Conservation (phyloP, 2,113 vertebrate species). For the Thinocorus orbignyianus region DNA sequence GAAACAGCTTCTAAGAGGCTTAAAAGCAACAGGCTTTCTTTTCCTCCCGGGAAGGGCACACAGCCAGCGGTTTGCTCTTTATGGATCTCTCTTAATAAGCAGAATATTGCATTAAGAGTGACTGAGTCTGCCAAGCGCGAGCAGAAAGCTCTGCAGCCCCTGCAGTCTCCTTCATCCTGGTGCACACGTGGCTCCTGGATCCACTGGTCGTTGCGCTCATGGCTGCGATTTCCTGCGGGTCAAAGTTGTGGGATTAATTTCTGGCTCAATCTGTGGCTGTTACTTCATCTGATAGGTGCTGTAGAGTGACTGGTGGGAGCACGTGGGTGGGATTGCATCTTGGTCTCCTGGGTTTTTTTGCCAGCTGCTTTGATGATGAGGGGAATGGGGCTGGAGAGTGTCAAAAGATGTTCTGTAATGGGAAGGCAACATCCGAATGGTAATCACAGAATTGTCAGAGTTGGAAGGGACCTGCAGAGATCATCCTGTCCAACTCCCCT, state of each 20-base stretch:
- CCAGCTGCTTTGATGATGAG: background rate
- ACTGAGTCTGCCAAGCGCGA: background rate
- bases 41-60: background rate
- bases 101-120: background rate
- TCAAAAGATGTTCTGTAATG: background rate
- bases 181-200: fast-evolving
- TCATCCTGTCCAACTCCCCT: too few species aligned
- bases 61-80: background rate
- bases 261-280: background rate
- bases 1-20: slow-evolving; percentile 33
- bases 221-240: background rate
- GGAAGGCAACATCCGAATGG: background rate
- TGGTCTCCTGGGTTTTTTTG: background rate
- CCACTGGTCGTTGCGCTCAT: fast-evolving
- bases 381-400: background rate
- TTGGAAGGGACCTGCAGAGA: too few species aligned
- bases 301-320: background rate
- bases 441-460: too few species aligned
- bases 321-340: background rate
- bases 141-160: background rate
- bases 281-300: background rate
- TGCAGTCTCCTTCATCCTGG: background rate
- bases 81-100: background rate
- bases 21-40: slow-evolving; percentile 43
- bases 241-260: background rate